Conservation (phyloP, 2,888 invertebrate genomes). For the Tenthredo distinguenda region DNA sequence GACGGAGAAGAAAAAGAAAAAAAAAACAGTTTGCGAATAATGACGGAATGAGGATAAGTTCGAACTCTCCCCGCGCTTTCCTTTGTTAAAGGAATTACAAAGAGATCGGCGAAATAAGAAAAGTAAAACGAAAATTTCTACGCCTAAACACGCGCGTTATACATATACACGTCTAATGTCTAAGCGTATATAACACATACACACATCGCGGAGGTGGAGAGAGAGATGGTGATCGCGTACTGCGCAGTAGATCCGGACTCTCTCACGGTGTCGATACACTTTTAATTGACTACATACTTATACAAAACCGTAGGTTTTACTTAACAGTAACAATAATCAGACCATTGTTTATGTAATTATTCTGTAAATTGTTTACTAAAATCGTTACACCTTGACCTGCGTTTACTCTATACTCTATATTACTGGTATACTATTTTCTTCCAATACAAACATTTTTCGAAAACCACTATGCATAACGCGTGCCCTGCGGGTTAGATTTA, state of each 20-base stretch:
- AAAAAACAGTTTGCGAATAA: not conserved
- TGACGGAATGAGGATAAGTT: not conserved
- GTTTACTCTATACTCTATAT: not conserved
- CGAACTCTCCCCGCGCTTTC: not conserved
- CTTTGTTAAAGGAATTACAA: not conserved
- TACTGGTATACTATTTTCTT: not conserved
- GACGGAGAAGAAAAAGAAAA: not conserved
- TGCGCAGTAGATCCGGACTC: conserved; percentile 51
- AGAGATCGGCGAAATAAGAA: not conserved
- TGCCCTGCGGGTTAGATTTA: not conserved
- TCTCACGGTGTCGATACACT: conserved; percentile 51
- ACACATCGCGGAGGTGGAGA: conserved; percentile 11
- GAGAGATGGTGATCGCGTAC: conserved; percentile 47
- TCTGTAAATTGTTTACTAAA: not conserved
- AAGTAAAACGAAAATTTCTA: not conserved
- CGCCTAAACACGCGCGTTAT: conserved; percentile 19
- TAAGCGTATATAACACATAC: not conserved
- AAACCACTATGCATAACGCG: not conserved
- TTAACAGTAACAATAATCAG: not conserved
- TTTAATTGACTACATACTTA: conserved; percentile 34
- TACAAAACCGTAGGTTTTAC: not conserved
- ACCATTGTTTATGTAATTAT: not conserved
- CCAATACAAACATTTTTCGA: not conserved
- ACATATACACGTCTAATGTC: conserved; percentile 3
- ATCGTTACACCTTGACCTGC: not conserved